Conservation (phyloP, 2,797 vertebrate species). For the Passerculus sandwichensis region DNA sequence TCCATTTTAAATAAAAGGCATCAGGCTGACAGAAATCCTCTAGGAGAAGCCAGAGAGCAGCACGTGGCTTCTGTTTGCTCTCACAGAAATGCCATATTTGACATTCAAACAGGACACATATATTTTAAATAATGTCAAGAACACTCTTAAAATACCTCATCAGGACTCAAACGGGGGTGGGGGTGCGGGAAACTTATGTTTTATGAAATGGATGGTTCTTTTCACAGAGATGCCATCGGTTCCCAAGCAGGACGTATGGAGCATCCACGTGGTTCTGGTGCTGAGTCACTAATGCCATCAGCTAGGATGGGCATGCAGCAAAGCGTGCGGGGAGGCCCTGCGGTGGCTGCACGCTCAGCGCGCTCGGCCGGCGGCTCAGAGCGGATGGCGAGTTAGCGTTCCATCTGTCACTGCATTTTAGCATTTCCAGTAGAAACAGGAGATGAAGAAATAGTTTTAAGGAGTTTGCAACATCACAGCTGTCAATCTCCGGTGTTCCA, state of each 20-base stretch:
- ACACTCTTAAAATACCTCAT: conserved; percentile 70
- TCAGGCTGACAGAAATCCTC: conserved; percentile 67
- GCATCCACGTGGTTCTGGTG: conserved; percentile 71
- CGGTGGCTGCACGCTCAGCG: not conserved
- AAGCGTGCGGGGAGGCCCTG: not conserved
- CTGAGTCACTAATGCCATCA: conserved; percentile 74
- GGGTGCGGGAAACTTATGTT: conserved; percentile 45
- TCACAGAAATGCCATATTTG: conserved; percentile 70
- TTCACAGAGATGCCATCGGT: conserved; percentile 53
- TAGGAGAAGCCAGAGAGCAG: conserved; percentile 65
- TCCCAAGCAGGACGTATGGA: conserved; percentile 69
- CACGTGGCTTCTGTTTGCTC: conserved; percentile 62
- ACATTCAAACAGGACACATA: conserved; percentile 74
- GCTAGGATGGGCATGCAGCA: not conserved
- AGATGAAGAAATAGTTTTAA: conserved; percentile 64
- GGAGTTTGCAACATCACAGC: conserved; percentile 62
- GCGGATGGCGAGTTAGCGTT: not conserved
- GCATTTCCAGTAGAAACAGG: conserved; percentile 36
- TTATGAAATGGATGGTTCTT: conserved; percentile 76
- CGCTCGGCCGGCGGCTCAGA: not conserved
- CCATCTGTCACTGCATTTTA: conserved; percentile 49
- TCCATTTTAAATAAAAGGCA: conserved; percentile 66
- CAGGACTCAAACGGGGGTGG: conserved; percentile 50
- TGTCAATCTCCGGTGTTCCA: conserved; percentile 56
- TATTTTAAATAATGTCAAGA: conserved; percentile 73